Evolutionary conservation across 2,888 invertebrate species (phyloP), one percentile per base, ranked within the genome.

Genomic region (Brenthis hecate): DNA sequence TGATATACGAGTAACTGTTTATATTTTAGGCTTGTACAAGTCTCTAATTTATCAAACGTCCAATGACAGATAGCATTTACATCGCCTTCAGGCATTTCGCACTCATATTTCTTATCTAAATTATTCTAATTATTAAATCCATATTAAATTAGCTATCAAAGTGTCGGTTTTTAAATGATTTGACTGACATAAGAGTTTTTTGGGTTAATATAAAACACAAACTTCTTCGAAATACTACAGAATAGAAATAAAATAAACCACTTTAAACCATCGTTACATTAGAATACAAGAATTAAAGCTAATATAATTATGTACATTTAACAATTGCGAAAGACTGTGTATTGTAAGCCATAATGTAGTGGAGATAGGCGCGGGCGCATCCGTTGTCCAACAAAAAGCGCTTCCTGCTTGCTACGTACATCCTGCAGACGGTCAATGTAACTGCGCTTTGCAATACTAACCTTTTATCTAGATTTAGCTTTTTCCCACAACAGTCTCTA

Each of bases 351-450:
- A 28, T 56, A 48, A 55, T 56, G 55, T 28, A n/a, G 23, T 14
- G 43, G 53, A 68, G 71, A 66, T 72, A 72, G 54, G 58, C 65
- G 70, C 70, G 50, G 56, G 63, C 71, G 72, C 71, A 71, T 72
- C 72, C 72, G 72, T 48, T 53, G 61, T 56, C 13, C 36, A 50
- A 68, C 72, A 71, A 72, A 68, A 71, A 72, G 64, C 63, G 50
- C 62, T 71, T 71, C 72, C 71, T 71, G 68, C 64, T 51, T 11
- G 13, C 13, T 62, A 56, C 54, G 56, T 54, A 63, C 69, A 70
- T 70, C 69, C 69, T 66, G 63, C 62, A 58, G 56, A 48, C 58
- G 68, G 68, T 48, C 66, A 61, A 58, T 58, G 28, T 64, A 64
- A 68, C 64, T 68, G 66, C 60, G 36, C 60, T 66, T 55, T 32